Evolutionary conservation across 2,888 invertebrate genomes (phyloP), one percentile per base, ranked within the genome.

Genomic region (Synergus laeviventris): DNA sequence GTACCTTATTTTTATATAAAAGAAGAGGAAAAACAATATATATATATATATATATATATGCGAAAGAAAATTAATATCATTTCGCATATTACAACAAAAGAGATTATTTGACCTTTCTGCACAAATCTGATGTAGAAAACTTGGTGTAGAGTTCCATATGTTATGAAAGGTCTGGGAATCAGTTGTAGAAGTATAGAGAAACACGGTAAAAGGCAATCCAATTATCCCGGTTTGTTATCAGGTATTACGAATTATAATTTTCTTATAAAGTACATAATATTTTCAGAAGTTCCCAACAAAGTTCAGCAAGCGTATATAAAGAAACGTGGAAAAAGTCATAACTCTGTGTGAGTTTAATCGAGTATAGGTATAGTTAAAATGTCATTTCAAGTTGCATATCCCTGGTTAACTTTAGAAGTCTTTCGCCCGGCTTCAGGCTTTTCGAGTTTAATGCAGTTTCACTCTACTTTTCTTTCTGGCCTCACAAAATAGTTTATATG

Each of bases 371-470:
- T n/a, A n/a, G 18, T 14, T 62, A 5, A 31, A 62, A 14, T 18
- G 38, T 62, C 38, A 62, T 62, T 62, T 62, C 62, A 62, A 18
- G 9, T 62, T 62, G 12, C 18, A 62, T 38, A 62, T 62, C 18
- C 61, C 3, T 2, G n/a, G 12, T 1, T 49, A 49, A 49, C 49
- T 7, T 2, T 16, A 54, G 9, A 54, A 54, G 54, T 54, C 54
- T 54, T 54, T 54, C 9, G 18, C 54, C 54, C 9, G n/a, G n/a
- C n/a, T 18, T 18, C 18, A 54, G 54, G 18, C 54, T n/a, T 54
- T 9, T 7, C 9, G 18, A 54, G 18, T 54, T 54, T 11, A 18
- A 54, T 62, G 38, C 18, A 62, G 38, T 62, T 62, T 61, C 2
- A n/a, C 42, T 42, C 16, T 16, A 16, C 36, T 2, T 12, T 1